These are phyloP conservation scores for Scomber japonicus DNA, from an alignment of 2,113 vertebrate species.

Conservation along the genomic window DNA sequence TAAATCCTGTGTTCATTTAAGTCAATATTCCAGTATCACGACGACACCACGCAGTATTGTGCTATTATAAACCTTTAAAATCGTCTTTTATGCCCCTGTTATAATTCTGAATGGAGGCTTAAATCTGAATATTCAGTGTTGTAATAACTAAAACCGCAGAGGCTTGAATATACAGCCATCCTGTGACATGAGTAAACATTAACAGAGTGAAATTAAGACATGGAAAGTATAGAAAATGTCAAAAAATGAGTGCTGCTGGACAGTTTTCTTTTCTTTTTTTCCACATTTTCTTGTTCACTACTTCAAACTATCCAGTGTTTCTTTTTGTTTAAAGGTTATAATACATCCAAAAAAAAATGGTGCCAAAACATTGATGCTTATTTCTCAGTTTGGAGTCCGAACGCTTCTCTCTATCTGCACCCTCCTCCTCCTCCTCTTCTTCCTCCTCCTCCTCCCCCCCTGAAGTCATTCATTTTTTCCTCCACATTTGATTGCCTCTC, in stretches of 20 bases:
- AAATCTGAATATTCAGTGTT: constrained; percentile 28
- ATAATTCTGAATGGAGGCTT: constrained; percentile 23
- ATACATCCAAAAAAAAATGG: background rate
- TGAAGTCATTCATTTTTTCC: background rate
- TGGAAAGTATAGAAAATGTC: constrained; percentile 29
- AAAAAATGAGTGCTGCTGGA: constrained; percentile 1
- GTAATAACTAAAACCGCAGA: constrained; percentile 35
- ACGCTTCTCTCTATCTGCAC: background rate
- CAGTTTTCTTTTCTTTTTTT: background rate
- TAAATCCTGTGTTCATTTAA: constrained; percentile 50
- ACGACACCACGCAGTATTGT: constrained; percentile 24
- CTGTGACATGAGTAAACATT: constrained; percentile 69
- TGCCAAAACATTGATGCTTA: constrained; percentile 8
- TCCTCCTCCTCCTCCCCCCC: too few relatives aligned
- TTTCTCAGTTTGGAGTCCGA: constrained; percentile 2
- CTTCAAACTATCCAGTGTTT: background rate
- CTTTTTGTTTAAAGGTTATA: background rate
- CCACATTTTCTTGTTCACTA: too few relatives aligned
- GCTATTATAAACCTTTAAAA: constrained; percentile 29
- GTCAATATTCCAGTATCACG: constrained; percentile 18
- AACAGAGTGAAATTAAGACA: constrained; percentile 54
- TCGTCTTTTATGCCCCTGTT: constrained; percentile 18
- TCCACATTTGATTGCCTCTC: constrained; percentile 12
- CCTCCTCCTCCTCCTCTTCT: background rate
- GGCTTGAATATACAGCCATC: constrained; percentile 52